These are phyloP conservation scores for Drosophila nr. medialis DNA, from an alignment of 2,888 invertebrate species.

Conservation along the genomic window DNA sequence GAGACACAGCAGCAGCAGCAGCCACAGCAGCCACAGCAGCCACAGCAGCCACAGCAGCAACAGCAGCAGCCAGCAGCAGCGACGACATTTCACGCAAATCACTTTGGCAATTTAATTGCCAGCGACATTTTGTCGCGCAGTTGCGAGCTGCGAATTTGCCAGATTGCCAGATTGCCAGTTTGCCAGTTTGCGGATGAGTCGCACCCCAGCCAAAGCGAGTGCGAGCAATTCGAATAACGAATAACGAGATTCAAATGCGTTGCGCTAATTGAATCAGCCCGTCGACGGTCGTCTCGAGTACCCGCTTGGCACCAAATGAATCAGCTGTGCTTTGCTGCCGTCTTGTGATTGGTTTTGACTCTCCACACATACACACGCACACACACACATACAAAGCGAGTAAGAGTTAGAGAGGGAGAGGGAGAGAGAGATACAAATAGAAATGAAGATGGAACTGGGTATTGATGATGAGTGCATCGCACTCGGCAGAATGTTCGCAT, in stretches of 20 bases:
- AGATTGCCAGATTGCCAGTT: conserved; percentile 9
- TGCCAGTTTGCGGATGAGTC: conserved; percentile 4
- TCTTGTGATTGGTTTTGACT: conserved; percentile 47
- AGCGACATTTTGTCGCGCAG: conserved; percentile 66
- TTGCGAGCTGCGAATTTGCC: conserved; percentile 1
- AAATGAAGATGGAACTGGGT: background rate
- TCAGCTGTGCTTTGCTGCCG: conserved; percentile 27
- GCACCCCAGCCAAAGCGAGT: conserved; percentile 5
- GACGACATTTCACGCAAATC: conserved; percentile 70
- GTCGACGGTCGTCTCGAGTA: conserved; percentile 18
- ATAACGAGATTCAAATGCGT: conserved; percentile 56
- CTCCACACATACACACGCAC: background rate
- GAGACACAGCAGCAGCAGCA: conserved; percentile 14
- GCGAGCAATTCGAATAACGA: conserved; percentile 12
- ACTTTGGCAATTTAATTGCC: conserved; percentile 70
- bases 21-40: conserved; percentile 4
- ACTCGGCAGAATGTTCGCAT: conserved; percentile 11
- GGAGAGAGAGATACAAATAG: background rate
- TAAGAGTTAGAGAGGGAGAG: background rate
- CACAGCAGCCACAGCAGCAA: background rate
- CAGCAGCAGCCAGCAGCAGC: conserved; percentile 13
- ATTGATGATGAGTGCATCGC: conserved; percentile 2
- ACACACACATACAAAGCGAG: background rate
- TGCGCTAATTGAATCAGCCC: conserved; percentile 55
- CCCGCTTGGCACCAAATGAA: conserved; percentile 24